Base-by-base conservation (phyloP, 2,113 vertebrate species). In the Heliornis fulica region DNA sequence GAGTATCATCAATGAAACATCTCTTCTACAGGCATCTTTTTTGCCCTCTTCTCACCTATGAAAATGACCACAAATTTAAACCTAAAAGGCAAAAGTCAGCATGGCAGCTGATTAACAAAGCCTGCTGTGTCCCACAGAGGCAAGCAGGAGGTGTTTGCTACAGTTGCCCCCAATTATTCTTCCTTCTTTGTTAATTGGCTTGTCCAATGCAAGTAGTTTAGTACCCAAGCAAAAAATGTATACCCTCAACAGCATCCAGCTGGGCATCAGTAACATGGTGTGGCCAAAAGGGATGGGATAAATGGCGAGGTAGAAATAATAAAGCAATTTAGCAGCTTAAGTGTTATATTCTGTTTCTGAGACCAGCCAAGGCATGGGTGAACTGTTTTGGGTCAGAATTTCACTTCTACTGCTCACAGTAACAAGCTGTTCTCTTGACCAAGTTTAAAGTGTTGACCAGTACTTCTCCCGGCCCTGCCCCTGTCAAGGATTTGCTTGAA, bases 151-250 rank as follows among this genome's bases (percentile, higher is more conserved):
- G 25, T 16, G 43, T 57, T 84, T 89, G 64, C n/a, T 48, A 26
- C 7, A 54, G n/a, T 36, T 0, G 0, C 5, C 20, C 12, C 34
- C 26, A 41, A 2, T 48, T 84, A 70, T 5, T 64, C 11, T 26
- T 87, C 53, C 22, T 70, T 75, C 65, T 75, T 70, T 17, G 7
- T 46, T 34, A 75, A 71, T 1, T 76, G 15, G 8, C 16, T 68
- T 93, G 57, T 85, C 36, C 5, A 0, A 60, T 40, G 3, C 34
- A 71, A 85, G 48, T 36, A 48, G 51, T 92, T 89, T 26, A 72
- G 36, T 65, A 65, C 18, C 31, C 34, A 81, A 2, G 21, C 80
- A 83, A 65, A 66, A 87, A 13, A 50, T 6, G 0, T 23, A 31
- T 40, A 65, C 21, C 28, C n/a, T 83, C 31, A 74, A 78, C 31